Evolutionary conservation across 2,797 vertebrate species (phyloP), one percentile per base, ranked within the genome.

Genomic region (Karalla daura): DNA sequence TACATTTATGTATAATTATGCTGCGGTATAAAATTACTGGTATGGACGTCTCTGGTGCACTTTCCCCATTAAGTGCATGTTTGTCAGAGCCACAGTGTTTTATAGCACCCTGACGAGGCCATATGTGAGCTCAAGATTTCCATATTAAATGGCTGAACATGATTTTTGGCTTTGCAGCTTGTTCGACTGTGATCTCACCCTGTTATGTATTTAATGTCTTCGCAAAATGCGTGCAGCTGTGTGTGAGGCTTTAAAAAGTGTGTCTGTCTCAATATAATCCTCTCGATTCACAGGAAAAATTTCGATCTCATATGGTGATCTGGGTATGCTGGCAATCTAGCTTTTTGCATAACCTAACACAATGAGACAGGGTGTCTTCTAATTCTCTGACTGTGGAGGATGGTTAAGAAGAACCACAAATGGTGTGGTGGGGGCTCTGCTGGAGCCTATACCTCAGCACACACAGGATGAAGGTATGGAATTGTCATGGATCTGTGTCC

Each of bases 41-140:
- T 11, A 20, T 8, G 27, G 27, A 30, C 17, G 9, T 44, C 10
- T 40, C 11, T 24, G n/a, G 2, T 5, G 21, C 7, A 36, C 3
- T 18, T 1, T 12, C 23, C 41, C 35, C 7, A 20, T 1, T 25
- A 21, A 1, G 0, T 37, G 11, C 11, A 50, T 4, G 13, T 39
- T 4, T 40, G 40, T 47, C 13, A 11, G 14, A n/a, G 14, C n/a
- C 1, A 1, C 6, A 15, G 1, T 27, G 47, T 49, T 28, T 24
- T 43, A 15, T 23, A 46, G 33, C 41, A 4, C 5, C 14, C 35
- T 39, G 47, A 44, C 37, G 40, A 58, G 33, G 13, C 44, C 13
- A 28, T 12, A 52, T 28, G 39, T 60, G 54, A 23, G 76, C 44
- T 41, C 10, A n/a, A 23, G 21, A 61, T 70, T 47, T 62, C 9